Evolutionary conservation across 37 sponge, comb jelly and placozoan genomes (phyloP), one percentile per base, ranked within the genome.

Genomic region (Geodia barretti): DNA sequence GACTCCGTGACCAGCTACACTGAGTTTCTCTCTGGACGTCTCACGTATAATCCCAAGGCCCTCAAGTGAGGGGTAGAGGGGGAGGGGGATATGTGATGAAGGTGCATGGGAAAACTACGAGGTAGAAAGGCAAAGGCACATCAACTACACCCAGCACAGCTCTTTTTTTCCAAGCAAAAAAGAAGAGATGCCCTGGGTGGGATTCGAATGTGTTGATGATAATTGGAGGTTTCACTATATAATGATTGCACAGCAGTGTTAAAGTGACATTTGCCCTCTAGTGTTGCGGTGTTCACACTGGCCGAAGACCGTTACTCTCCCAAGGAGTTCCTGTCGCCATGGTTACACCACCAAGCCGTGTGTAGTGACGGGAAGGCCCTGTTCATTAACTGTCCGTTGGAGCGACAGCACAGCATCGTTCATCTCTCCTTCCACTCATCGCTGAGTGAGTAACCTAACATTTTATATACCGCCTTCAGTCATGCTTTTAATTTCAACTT

Each of bases 221-320:
- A n/a, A n/a, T n/a, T n/a, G n/a, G n/a, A n/a, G n/a, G n/a, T n/a
- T 62, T n/a, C 8, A 62, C 64, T 28, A 62, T 2, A 5, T 3
- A 62, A 62, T 62, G 64, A 28, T 9, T 9, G 3, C 64, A 9
- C 1, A 5, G 26, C 3, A 9, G 3, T 2, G 24, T 62, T 3
- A 3, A 62, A 3, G 26, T 3, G 4, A 62, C 8, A 28, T 64
- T 31, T 61, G 64, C 47, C 66, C 26, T 54, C n/a, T 39, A 87
- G 87, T 59, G 40, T 87, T 80, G 75, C 68, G 23, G 41, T 87
- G 75, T 87, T 67, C 39, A 39, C 86, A 0, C 62, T 86, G 43
- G 74, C 75, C 4, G 86, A 69, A 19, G 91, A 90, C 65, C 82
- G 86, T 25, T 84, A 85, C 64, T 17, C 72, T 41, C 26, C 25